Percentiles rank a stretch among this genome's conserved stretches.
Evolutionary conservation across 2,888 invertebrate species (phyloP).

Genomic region (Gnatocerus cornutus): DNA sequence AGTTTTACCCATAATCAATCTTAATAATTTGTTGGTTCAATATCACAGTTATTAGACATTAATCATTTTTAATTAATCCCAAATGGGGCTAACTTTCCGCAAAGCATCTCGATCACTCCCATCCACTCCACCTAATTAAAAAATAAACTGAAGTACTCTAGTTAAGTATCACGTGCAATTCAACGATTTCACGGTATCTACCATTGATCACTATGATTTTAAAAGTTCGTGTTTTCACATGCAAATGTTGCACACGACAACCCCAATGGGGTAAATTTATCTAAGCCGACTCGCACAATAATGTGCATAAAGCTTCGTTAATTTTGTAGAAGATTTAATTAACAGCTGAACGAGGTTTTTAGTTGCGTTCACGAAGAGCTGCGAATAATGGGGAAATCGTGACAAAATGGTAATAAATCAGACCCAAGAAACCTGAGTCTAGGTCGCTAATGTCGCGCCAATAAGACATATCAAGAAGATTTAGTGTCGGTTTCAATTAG

Average conservation of each 20-base stretch:
- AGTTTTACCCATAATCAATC: conserved; percentile 7
- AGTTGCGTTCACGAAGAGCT: not conserved
- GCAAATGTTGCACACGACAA: conserved; percentile 21
- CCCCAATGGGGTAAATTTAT: conserved; percentile 5
- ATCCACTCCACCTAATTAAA: conserved; percentile 41
- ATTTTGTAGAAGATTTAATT: not conserved
- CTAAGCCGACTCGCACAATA: not conserved
- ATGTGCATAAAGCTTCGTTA: not conserved
- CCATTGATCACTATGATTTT: not conserved
- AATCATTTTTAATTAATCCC: conserved; percentile 20
- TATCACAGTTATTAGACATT: not conserved
- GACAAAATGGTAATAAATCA: conserved; percentile 8
- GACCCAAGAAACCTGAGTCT: not conserved
- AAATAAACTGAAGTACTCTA: conserved; percentile 57
- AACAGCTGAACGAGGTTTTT: not conserved
- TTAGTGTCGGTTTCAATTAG: conserved; percentile 3
- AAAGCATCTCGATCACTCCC: conserved; percentile 2
- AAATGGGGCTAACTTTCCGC: not conserved
- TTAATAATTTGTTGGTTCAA: conserved; percentile 9
- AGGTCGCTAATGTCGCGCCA: conserved; percentile 13
- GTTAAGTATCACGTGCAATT: not conserved
- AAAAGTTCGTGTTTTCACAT: conserved; percentile 14
- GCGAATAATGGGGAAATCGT: not conserved
- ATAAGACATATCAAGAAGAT: conserved; percentile 10
- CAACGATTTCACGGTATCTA: conserved; percentile 1